Evolutionary conservation across 2,113 vertebrate species (phyloP), one percentile per base, ranked within the genome.

Genomic region (Grus americana): DNA sequence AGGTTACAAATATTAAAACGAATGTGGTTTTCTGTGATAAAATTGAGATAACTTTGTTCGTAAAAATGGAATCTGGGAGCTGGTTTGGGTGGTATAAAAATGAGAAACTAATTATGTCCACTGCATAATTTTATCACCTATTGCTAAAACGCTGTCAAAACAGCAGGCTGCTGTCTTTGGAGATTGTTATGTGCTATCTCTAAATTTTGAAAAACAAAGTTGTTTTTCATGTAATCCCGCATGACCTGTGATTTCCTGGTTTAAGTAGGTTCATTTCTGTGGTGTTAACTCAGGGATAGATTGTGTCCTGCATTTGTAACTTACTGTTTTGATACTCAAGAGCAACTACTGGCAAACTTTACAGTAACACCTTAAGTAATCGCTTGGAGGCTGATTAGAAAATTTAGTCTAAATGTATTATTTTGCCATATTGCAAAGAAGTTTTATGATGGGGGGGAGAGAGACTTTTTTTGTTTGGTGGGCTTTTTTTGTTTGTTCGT

Each of bases 1-100:
- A 90, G 73, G 50, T 79, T 85, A 65, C 61, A 78, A 91, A 86
- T 93, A 92, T 71, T 78, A 66, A 89, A 93, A 89, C 59, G 17
- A 68, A 49, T 72, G 73, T 76, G 49, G 57, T 49, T 92, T 92
- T 87, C 73, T 54, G 1, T 47, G 73, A 93, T 88, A 88, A 87
- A 70, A 54, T 24, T 50, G 32, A 89, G 86, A 92, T 90, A 57
- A 55, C 23, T 74, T 81, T 86, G 18, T 73, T 90, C 5, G 4
- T 63, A 46, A 72, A 85, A 93, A 58, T 27, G 40, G 42, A 72
- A 93, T 75, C 72, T 0, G 0, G 44, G 34, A 86, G 24, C 34
- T 52, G 46, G 16, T 36, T 54, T 92, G 32, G 10, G 32, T 34
- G 19, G 23, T 57, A 44, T 67, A 32, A 91, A 95, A 87, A 67